Evolutionary conservation across 92 coral and sea anemone species (phyloP).

Genomic region (Isaurus tuberculatus): DNA sequence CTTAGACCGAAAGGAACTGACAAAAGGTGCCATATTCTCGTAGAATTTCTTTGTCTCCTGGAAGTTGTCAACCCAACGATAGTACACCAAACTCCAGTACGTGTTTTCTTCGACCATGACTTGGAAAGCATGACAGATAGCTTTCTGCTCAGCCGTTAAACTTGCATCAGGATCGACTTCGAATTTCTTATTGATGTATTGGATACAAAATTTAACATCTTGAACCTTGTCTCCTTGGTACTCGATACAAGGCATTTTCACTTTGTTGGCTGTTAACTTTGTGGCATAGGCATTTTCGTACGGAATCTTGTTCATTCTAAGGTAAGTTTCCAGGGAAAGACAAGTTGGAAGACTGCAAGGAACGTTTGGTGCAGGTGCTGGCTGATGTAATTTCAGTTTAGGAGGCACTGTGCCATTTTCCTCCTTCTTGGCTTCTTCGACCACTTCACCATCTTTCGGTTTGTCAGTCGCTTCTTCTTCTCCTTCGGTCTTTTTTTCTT

Average conservation of each 20-base stretch:
- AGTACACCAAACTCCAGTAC: slow-evolving; percentile 96
- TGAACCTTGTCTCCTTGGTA: slow-evolving; percentile 95
- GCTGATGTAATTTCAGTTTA: slow-evolving; percentile 87
- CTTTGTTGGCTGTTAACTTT: slow-evolving; percentile 82
- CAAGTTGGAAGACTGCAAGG: slow-evolving; percentile 92
- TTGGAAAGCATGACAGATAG: slow-evolving; percentile 90
- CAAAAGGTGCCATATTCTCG: slow-evolving; percentile 89
- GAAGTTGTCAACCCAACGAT: slow-evolving; percentile 99
- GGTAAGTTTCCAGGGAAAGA: slow-evolving; percentile 88
- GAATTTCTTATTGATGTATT: slow-evolving; percentile 94
- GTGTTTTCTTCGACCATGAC: slow-evolving; percentile 97
- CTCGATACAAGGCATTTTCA: slow-evolving; percentile 93
- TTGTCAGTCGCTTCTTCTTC: slow-evolving; percentile 85
- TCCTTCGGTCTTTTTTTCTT: slow-evolving; percentile 73
- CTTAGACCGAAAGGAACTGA: slow-evolving; percentile 89
- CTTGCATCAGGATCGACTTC: slow-evolving; percentile 76
- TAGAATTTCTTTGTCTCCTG: slow-evolving; percentile 95
- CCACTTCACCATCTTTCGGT: slow-evolving; percentile 86
- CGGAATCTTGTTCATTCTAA: slow-evolving; percentile 89
- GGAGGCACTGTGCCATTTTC: slow-evolving; percentile 86
- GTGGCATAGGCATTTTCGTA: slow-evolving; percentile 88
- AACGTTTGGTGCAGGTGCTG: slow-evolving; percentile 79
- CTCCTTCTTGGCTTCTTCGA: slow-evolving; percentile 81
- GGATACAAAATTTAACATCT: slow-evolving; percentile 85
- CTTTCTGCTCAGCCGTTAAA: slow-evolving; percentile 76